Base-by-base conservation (phyloP, 2,797 vertebrate genomes). In the Moxostoma hubbsi region DNA sequence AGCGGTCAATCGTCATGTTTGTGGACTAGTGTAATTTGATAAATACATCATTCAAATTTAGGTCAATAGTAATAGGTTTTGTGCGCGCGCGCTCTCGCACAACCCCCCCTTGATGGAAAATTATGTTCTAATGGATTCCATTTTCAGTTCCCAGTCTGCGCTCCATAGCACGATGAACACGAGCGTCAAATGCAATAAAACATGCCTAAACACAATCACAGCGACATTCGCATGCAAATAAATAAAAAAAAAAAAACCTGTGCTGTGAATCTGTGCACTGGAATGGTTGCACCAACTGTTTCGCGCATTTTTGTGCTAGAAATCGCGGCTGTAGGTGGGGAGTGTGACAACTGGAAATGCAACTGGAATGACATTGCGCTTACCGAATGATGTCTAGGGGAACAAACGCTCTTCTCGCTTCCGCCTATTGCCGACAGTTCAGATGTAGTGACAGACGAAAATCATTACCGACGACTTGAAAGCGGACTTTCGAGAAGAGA, bases 281-380 rank as follows among this genome's bases (percentile, higher is more conserved):
- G 6, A 63, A 46, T 7, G 9, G 58, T 16, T 6, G 53, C 45
- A 45, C 15, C 58, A 55, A 73, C 61, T 12, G 68, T 72, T 64
- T 65, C 15, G 12, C n/a, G 50, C 51, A 10, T 58, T 58, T 65
- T 79, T 61, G 36, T 66, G 15, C 50, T 36, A 15, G 18, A 77
- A 63, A 71, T 79, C 65, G 78, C 79, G 81, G 73, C 18, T 71
- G 78, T 65, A 79, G 73, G 79, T 79, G 59, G 77, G 73, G 67
- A 82, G 75, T 72, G 78, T 83, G 77, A 75, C 82, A 83, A 62
- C 73, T 83, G 77, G 81, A 76, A 79, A 72, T 83, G 85, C 88
- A 86, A 85, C 80, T 83, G 85, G 87, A 86, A 92, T 93, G 91
- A 92, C 92, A 94, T 94, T 93, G 92, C 91, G 90, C 91, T 94